A percentile compares a stretch with the other conserved stretches of the same genome.
Evolutionary conservation across 1,140 invertebrate genomes (phyloP).

Genomic region (Sipha flava): DNA sequence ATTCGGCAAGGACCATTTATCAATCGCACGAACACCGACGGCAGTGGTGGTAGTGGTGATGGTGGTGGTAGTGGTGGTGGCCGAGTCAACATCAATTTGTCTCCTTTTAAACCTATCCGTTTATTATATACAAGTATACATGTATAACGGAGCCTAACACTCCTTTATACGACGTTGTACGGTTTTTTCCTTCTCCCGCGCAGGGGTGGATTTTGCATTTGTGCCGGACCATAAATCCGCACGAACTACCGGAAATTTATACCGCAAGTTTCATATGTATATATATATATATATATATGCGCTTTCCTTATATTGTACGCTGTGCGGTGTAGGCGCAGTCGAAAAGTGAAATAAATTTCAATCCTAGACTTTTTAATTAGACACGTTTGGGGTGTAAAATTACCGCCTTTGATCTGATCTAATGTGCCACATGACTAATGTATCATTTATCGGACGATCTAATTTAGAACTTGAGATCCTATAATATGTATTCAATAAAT

Average conservation of each 20-base stretch:
- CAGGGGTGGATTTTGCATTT: neutral
- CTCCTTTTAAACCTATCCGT: conserved; percentile 5
- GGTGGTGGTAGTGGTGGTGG: too few species aligned
- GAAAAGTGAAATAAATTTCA: neutral
- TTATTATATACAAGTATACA: too few species aligned
- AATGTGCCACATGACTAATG: too few species aligned
- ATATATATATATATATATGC: too few species aligned
- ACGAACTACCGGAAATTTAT: neutral
- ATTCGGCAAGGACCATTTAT: neutral
- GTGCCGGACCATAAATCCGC: neutral
- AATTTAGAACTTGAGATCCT: too few species aligned
- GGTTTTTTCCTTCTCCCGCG: neutral
- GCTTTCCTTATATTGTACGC: too few species aligned
- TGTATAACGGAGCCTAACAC: neutral
- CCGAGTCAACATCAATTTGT: conserved; percentile 29
- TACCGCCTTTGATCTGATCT: too few species aligned
- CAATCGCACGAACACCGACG: conserved; percentile 11
- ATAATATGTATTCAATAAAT: too few species aligned
- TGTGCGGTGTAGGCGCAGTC: too few species aligned
- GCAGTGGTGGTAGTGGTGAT: too few species aligned
- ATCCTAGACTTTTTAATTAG: neutral
- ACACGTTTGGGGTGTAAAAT: neutral
- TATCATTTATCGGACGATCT: too few species aligned
- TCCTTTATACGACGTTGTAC: neutral
- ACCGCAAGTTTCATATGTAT: neutral